Conservation (phyloP, 1,140 invertebrate genomes). For the Drosophila parabipectinata region DNA sequence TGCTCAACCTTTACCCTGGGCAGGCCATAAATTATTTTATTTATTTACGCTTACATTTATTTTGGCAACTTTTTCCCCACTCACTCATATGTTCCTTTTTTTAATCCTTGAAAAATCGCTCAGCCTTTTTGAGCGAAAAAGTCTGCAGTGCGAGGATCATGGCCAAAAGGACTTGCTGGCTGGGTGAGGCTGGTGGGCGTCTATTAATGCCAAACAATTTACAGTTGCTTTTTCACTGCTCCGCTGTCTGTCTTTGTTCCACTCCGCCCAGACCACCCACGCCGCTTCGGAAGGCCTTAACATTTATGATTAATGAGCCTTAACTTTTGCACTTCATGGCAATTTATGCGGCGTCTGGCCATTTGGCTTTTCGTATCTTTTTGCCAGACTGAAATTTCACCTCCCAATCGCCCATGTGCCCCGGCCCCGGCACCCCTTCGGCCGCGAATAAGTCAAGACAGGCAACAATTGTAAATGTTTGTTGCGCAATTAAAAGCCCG, state of each 20-base stretch:
- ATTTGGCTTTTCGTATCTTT: slow-evolving; percentile 62
- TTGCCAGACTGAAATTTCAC: slow-evolving; percentile 41
- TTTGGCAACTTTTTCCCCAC: slow-evolving; percentile 26
- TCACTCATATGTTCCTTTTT: background rate
- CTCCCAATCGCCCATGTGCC: slow-evolving; percentile 12
- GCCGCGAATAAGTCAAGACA: slow-evolving; percentile 68
- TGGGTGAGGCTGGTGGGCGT: slow-evolving; percentile 13
- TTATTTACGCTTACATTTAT: slow-evolving; percentile 40
- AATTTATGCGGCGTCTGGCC: slow-evolving; percentile 71
- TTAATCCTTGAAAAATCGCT: slow-evolving; percentile 43
- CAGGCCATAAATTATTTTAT: slow-evolving; percentile 31
- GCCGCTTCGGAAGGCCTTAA: slow-evolving; percentile 45
- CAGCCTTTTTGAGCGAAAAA: slow-evolving; percentile 15
- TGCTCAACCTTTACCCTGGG: slow-evolving; percentile 12
- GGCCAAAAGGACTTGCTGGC: background rate
- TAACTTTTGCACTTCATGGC: slow-evolving; percentile 80
- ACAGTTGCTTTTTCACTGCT: slow-evolving; percentile 50
- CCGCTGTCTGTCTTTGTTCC: slow-evolving; percentile 52
- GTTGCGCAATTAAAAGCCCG: slow-evolving; percentile 75
- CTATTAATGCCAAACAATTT: slow-evolving; percentile 73
- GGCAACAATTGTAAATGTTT: slow-evolving; percentile 80
- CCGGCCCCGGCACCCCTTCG: background rate
- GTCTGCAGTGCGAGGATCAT: slow-evolving; percentile 20
- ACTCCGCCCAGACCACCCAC: slow-evolving; percentile 33
- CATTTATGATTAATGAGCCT: slow-evolving; percentile 81